Conservation (phyloP, 2,797 vertebrate species). For the Leptodactylus fallax region DNA sequence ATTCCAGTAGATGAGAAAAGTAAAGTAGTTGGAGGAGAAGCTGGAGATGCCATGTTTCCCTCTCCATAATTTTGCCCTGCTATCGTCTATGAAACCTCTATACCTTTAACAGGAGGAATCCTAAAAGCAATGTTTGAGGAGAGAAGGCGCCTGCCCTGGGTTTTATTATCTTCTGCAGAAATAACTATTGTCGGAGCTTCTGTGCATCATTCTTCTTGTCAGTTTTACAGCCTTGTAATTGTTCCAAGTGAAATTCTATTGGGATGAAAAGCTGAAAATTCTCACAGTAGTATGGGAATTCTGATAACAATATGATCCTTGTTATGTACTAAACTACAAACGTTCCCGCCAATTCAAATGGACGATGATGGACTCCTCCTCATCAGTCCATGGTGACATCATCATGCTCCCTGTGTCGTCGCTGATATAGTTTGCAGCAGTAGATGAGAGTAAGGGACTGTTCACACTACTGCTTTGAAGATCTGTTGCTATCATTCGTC, state of each 20-base stretch:
- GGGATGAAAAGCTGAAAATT: not conserved
- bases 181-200: not conserved
- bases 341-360: not conserved
- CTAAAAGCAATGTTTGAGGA: not conserved
- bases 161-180: not conserved
- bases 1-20: too few species aligned
- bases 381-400: not conserved
- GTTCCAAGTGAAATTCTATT: not conserved
- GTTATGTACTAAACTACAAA: not conserved
- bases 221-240: not conserved
- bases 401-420: not conserved
- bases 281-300: not conserved
- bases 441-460: too few species aligned
- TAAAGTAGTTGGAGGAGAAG: too few species aligned
- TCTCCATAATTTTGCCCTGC: too few species aligned
- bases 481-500: too few species aligned
- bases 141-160: not conserved
- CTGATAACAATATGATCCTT: not conserved
- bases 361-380: not conserved
- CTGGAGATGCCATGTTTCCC: too few species aligned
- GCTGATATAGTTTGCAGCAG: too few species aligned
- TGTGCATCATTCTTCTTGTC: not conserved
- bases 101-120: not conserved
- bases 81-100: not conserved
- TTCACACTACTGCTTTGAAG: too few species aligned